These are phyloP conservation scores for Bombyx huttoni DNA, from an alignment of 2,888 invertebrate species.

Conservation along the genomic window DNA sequence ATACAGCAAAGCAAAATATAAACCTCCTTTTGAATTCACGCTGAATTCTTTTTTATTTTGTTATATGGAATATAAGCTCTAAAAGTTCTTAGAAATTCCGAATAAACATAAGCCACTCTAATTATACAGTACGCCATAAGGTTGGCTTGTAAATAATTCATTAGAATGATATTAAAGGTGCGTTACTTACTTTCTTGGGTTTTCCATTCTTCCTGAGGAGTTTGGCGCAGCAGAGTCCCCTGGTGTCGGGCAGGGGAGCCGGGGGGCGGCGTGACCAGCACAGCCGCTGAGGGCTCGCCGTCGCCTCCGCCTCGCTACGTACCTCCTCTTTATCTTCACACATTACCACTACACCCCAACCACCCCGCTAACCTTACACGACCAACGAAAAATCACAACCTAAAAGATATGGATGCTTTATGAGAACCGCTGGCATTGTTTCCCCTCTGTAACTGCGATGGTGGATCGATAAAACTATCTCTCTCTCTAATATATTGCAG, in stretches of 20 bases:
- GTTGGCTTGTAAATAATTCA: not conserved
- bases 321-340: constrained; percentile 65
- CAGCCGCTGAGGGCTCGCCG: constrained; percentile 43
- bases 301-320: constrained; percentile 45
- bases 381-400: constrained; percentile 52
- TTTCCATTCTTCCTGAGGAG: constrained; percentile 85
- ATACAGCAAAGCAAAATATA: no score
- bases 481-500: constrained; percentile 38
- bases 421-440: constrained; percentile 61
- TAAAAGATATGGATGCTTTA: constrained; percentile 62
- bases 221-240: constrained; percentile 87
- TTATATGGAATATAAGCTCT: no score
- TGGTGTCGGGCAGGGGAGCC: constrained; percentile 76
- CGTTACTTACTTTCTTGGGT: constrained; percentile 79
- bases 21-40: no score
- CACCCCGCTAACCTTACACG: constrained; percentile 33
- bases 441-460: constrained; percentile 41
- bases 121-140: constrained; percentile 2
- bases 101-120: not conserved
- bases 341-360: constrained; percentile 36
- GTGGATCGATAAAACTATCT: constrained; percentile 46
- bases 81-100: not conserved
- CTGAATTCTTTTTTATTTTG: no score
- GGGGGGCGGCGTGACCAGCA: constrained; percentile 58
- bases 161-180: constrained; percentile 3